Evolutionary conservation across 2,888 invertebrate genomes (phyloP).

Genomic region (Callinectes sapidus): DNA sequence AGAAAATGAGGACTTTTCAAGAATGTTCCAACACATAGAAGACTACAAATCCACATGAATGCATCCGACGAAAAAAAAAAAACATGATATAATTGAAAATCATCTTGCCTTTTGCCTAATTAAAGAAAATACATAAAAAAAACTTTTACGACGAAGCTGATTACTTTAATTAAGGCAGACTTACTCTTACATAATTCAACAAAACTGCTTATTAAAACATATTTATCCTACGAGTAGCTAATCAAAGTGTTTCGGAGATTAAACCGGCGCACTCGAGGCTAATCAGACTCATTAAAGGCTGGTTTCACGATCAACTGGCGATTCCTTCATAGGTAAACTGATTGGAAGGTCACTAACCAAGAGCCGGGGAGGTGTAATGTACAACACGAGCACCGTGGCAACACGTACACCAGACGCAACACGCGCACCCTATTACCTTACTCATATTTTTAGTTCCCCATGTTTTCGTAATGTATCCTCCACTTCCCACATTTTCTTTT

Average conservation of each 20-base stretch:
- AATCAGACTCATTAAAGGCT: not conserved
- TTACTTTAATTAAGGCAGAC: no score
- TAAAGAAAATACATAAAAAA: no score
- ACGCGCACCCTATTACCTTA: not conserved
- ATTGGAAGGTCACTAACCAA: not conserved
- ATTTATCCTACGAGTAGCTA: not conserved
- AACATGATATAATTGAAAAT: no score
- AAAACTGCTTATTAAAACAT: not conserved
- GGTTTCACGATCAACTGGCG: not conserved
- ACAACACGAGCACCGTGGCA: not conserved
- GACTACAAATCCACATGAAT: no score
- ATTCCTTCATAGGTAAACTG: not conserved
- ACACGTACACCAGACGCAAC: not conserved
- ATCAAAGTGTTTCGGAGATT: not conserved
- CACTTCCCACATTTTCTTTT: no score
- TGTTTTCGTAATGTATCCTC: no score
- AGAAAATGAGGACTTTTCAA: no score
- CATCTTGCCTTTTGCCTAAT: no score
- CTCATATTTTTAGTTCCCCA: not conserved
- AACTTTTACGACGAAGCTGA: no score
- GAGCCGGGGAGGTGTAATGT: not conserved
- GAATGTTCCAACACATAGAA: no score
- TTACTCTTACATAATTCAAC: no score
- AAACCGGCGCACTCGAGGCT: not conserved
- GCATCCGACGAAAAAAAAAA: no score